Percentiles rank a stretch among this genome's conserved stretches.
These are phyloP conservation scores for Ericerus pela DNA, from an alignment of 1,140 invertebrate species.

Conservation along the genomic window DNA sequence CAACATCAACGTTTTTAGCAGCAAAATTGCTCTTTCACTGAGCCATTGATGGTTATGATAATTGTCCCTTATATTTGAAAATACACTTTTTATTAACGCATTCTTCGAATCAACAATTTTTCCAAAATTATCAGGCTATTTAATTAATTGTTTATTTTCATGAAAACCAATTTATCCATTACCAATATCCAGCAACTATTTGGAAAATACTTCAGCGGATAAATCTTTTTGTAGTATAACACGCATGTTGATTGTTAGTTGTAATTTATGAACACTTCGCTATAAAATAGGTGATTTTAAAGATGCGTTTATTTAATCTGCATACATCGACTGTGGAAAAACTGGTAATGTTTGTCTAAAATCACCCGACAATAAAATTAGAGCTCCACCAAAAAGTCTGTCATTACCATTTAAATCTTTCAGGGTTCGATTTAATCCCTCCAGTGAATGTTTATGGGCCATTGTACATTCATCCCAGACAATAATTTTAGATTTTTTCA, in stretches of 20 bases:
- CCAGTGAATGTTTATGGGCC: slow-evolving; percentile 25
- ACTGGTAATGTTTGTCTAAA: slow-evolving; percentile 32
- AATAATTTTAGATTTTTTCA: slow-evolving; percentile 24
- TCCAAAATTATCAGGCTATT: not conserved
- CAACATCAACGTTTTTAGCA: not conserved
- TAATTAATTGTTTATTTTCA: not conserved
- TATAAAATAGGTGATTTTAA: slow-evolving; percentile 27
- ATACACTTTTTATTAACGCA: not conserved
- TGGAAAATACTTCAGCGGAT: too few relatives aligned
- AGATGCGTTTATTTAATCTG: slow-evolving; percentile 28
- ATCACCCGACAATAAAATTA: slow-evolving; percentile 26
- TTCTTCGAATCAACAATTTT: not conserved
- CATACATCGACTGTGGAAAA: too few relatives aligned
- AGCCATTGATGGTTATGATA: not conserved
- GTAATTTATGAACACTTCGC: slow-evolving; percentile 10
- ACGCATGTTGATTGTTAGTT: too few relatives aligned
- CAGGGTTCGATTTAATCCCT: slow-evolving; percentile 25
- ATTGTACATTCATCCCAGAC: slow-evolving; percentile 33
- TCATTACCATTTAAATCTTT: slow-evolving; percentile 8
- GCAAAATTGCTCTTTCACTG: not conserved
- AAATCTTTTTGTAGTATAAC: too few relatives aligned
- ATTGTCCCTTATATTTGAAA: not conserved
- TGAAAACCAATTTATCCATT: not conserved
- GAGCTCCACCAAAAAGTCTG: slow-evolving; percentile 20
- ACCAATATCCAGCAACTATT: too few relatives aligned